Evolutionary conservation across 2,113 vertebrate species (phyloP).

Genomic region (Eidolon helvum): DNA sequence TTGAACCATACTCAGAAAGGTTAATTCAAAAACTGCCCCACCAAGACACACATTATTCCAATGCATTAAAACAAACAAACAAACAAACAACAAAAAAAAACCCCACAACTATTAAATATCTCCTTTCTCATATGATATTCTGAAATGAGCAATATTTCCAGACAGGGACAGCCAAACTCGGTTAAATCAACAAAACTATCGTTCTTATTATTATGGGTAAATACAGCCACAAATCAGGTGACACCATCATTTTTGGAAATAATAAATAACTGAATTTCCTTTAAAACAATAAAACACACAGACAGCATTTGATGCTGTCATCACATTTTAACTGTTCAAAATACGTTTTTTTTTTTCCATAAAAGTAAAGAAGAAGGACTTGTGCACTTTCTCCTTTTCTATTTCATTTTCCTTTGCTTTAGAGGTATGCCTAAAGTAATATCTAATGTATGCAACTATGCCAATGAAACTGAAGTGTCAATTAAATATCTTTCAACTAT

Average conservation of each 20-base stretch:
- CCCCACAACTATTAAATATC: background rate
- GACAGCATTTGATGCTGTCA: background rate
- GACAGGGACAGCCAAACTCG: background rate
- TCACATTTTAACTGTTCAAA: conserved; percentile 21
- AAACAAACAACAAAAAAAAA: background rate
- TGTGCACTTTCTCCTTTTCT: background rate
- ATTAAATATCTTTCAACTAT: conserved; percentile 30
- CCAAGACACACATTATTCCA: conserved; percentile 27
- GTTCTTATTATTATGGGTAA: background rate
- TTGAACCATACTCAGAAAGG: conserved; percentile 55
- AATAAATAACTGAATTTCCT: conserved; percentile 42
- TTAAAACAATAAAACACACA: conserved; percentile 41
- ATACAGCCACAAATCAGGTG: conserved; percentile 41
- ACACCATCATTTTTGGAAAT: background rate
- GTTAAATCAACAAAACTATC: conserved; percentile 46
- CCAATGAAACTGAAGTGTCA: conserved; percentile 17
- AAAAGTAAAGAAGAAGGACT: background rate
- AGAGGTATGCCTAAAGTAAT: conserved; percentile 7
- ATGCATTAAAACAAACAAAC: background rate
- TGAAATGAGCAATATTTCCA: conserved; percentile 32
- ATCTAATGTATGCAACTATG: background rate
- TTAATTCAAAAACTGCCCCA: conserved; percentile 67
- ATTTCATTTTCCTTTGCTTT: conserved; percentile 45
- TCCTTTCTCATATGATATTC: conserved; percentile 31
- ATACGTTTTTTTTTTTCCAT: background rate